Evolutionary conservation across 2,113 vertebrate genomes (phyloP), one percentile per base, ranked within the genome.

Genomic region (Microcebus tavaratra): DNA sequence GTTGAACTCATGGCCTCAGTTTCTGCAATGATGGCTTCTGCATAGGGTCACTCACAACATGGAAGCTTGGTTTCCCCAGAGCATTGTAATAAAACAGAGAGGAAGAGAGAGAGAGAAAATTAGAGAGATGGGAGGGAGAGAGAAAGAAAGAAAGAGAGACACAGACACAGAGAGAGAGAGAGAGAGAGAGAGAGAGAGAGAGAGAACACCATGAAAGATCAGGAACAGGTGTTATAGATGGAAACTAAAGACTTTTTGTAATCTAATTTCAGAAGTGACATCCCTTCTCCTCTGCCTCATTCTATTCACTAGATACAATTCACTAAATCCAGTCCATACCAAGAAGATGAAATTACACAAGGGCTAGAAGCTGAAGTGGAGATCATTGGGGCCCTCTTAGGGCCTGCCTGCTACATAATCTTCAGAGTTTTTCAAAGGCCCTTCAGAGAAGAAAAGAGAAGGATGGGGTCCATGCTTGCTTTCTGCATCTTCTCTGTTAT

Each of bases 381-480:
- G 8, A 8, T 76, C 17, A 42, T 0, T 14, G 31, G 31, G 59
- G n/a, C 14, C 3, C 14, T n/a, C 8, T 68, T n/a, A 29, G 18
- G 9, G 8, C 48, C 50, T 53, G 21, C 13, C 1, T 39, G 25
- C 6, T 13, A 8, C 6, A 13, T 48, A 6, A 8, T 21, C 39
- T 21, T 59, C 59, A 34, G 34, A n/a, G 36, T 65, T 25, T 57
- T 48, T 4, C 5, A 6, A 85, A 18, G 63, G 4, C 6, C 21
- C 31, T 75, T 63, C 42, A 78, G 55, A 78, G 57, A 61, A 65
- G 5, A 29, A 73, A 79, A 45, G 31, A 72, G 42, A 53, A 59
- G 42, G 12, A 39, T 39, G 42, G 39, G n/a, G 53, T 2, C 11
- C 18, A 2, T 9, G 7, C 20, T 27, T 79, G 21, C 21, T 17